Evolutionary conservation across 2,888 invertebrate species (phyloP).

Genomic region (Melieria crassipennis): DNA sequence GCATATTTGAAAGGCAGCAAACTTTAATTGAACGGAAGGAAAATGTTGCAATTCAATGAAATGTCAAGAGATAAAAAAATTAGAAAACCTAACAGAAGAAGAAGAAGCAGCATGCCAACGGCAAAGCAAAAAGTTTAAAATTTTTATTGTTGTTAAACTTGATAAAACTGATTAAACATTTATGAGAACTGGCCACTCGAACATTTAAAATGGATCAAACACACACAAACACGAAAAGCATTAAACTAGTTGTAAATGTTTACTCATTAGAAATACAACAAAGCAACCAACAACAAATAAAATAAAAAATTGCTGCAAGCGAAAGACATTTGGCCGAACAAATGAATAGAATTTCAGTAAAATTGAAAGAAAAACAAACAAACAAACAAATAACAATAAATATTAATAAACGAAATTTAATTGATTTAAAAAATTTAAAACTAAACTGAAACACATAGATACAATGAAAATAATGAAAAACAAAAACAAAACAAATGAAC

Average conservation of each 20-base stretch:
- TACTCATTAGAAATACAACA: constrained; percentile 5
- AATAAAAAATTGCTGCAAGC: constrained; percentile 12
- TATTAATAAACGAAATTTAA: too few relatives aligned
- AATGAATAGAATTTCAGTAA: background rate
- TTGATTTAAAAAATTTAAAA: too few relatives aligned
- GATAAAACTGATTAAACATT: too few relatives aligned
- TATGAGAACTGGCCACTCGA: too few relatives aligned
- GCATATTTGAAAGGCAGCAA: too few relatives aligned
- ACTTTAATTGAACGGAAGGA: too few relatives aligned
- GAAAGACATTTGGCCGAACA: constrained; percentile 7
- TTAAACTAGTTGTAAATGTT: constrained; percentile 10
- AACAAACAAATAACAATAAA: background rate
- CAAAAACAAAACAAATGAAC: too few relatives aligned
- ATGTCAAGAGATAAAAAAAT: background rate
- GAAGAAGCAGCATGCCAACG: background rate
- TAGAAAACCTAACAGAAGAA: background rate
- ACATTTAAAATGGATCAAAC: background rate
- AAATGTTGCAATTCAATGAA: too few relatives aligned
- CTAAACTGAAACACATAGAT: too few relatives aligned
- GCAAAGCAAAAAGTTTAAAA: background rate
- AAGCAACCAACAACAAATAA: background rate
- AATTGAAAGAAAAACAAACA: constrained; percentile 17
- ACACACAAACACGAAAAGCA: background rate
- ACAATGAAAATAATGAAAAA: too few relatives aligned
- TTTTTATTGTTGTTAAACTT: constrained; percentile 9